Conservation (phyloP, 2,113 vertebrate genomes). For the Felis chaus region DNA sequence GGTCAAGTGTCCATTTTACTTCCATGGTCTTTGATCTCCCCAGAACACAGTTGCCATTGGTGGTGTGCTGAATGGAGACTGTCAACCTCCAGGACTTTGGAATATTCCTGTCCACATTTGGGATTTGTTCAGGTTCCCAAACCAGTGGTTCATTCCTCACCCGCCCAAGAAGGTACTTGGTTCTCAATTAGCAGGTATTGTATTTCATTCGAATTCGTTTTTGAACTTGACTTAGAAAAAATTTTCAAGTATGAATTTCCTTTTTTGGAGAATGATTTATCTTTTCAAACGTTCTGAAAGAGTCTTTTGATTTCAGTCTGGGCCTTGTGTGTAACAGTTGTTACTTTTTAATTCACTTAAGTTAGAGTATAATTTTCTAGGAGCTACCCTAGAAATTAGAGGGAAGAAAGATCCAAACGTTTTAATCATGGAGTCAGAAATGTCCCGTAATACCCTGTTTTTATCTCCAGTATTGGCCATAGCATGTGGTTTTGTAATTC, state of each 20-base stretch:
- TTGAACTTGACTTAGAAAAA: background rate
- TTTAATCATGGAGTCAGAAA: constrained; percentile 29
- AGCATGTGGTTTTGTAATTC: background rate
- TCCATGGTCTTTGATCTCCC: background rate
- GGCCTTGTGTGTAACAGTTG: background rate
- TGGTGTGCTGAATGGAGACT: background rate
- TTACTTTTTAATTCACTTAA: constrained; percentile 9
- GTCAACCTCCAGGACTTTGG: background rate
- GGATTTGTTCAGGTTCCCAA: background rate
- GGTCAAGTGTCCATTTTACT: background rate
- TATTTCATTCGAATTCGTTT: background rate
- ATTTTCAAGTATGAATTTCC: background rate
- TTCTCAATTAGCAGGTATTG: background rate
- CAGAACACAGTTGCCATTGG: background rate
- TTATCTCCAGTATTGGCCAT: background rate
- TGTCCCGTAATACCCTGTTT: background rate
- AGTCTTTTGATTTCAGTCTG: constrained; percentile 11
- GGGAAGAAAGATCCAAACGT: background rate
- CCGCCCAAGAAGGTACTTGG: background rate
- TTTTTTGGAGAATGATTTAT: background rate
- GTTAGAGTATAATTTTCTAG: constrained; percentile 41
- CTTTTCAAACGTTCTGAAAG: constrained; percentile 20
- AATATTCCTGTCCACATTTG: background rate
- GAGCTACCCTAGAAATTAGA: constrained; percentile 33
- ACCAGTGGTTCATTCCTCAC: background rate